phyloP scores from a whole-genome alignment of 92 coral and sea anemone species.

The Actinernus sp. region DNA sequence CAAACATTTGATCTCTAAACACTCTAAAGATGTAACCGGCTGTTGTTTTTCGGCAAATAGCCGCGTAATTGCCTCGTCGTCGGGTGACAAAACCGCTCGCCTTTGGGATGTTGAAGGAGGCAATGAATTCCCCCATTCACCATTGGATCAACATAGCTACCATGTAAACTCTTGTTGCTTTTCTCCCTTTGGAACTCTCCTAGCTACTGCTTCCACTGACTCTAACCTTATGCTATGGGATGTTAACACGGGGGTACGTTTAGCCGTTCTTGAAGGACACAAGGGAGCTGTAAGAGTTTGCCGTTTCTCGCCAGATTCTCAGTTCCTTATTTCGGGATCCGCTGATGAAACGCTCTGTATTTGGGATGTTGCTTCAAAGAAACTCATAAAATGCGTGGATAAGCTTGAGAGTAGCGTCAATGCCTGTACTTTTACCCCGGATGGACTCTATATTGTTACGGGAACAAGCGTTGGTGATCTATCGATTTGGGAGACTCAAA shows the following conservation, averaged over 20 bases:
- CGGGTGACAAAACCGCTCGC: conserved; percentile 95
- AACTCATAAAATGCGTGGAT: conserved; percentile 80
- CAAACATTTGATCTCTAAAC: conserved; percentile 76
- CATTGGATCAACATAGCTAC: conserved; percentile 87
- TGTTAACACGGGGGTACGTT: conserved; percentile 75
- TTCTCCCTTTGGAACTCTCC: conserved; percentile 95
- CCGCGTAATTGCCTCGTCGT: conserved; percentile 83
- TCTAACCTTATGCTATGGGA: conserved; percentile 93
- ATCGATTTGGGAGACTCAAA: conserved; percentile 86
- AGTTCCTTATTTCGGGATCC: conserved; percentile 90
- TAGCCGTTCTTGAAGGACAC: conserved; percentile 91
- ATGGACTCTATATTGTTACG: conserved; percentile 85
- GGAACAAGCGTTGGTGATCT: conserved; percentile 95
- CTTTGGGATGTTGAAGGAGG: conserved; percentile 94
- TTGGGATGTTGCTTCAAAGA: conserved; percentile 87
- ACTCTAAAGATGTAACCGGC: conserved; percentile 88
- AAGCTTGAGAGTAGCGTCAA: conserved; percentile 90
- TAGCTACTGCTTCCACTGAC: conserved; percentile 97
- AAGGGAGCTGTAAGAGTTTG: conserved; percentile 94
- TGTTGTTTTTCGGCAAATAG: conserved; percentile 95
- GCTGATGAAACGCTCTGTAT: conserved; percentile 96
- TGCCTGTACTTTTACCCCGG: conserved; percentile 95
- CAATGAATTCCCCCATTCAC: conserved; percentile 86
- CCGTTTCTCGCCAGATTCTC: conserved; percentile 92
- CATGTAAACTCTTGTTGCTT: conserved; percentile 91